A percentile compares a stretch with the other conserved stretches of the same genome.
Conservation (phyloP, 1,140 invertebrate genomes). For the Wasmannia auropunctata region DNA sequence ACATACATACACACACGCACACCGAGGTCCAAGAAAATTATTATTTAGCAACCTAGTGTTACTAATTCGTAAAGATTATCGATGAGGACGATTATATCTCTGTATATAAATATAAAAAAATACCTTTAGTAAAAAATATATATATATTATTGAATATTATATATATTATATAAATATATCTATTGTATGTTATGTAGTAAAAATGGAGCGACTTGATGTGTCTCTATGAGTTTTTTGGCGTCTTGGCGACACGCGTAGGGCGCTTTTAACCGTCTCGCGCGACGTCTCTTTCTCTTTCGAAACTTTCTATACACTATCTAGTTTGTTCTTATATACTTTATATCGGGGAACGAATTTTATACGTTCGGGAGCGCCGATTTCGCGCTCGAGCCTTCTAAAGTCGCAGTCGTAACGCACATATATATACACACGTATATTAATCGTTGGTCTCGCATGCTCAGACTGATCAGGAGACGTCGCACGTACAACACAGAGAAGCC, state of each 20-base stretch:
- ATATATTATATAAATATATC: slow-evolving; percentile 82
- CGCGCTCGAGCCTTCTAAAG: not conserved
- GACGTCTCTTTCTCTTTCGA: slow-evolving; percentile 71
- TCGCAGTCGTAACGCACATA: slow-evolving; percentile 61
- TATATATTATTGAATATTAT: slow-evolving; percentile 79
- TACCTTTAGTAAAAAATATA: slow-evolving; percentile 76
- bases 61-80: slow-evolving; percentile 83
- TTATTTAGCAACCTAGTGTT: slow-evolving; percentile 84
- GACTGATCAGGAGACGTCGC: slow-evolving; percentile 64
- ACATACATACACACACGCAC: slow-evolving; percentile 19
- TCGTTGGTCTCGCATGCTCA: slow-evolving; percentile 56
- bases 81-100: slow-evolving; percentile 80
- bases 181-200: slow-evolving; percentile 85
- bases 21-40: slow-evolving; percentile 83
- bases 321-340: slow-evolving; percentile 1
- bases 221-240: slow-evolving; percentile 83
- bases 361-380: slow-evolving; percentile 7
- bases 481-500: slow-evolving; percentile 19
- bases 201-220: slow-evolving; percentile 82
- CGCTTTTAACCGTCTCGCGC: slow-evolving; percentile 64
- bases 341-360: slow-evolving; percentile 6
- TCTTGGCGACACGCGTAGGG: slow-evolving; percentile 66
- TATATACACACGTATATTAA: not conserved
- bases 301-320: slow-evolving; percentile 41
- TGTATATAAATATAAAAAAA: slow-evolving; percentile 78